Evolutionary conservation across 2,888 invertebrate species (phyloP).

Genomic region (Sisyra nigra): DNA sequence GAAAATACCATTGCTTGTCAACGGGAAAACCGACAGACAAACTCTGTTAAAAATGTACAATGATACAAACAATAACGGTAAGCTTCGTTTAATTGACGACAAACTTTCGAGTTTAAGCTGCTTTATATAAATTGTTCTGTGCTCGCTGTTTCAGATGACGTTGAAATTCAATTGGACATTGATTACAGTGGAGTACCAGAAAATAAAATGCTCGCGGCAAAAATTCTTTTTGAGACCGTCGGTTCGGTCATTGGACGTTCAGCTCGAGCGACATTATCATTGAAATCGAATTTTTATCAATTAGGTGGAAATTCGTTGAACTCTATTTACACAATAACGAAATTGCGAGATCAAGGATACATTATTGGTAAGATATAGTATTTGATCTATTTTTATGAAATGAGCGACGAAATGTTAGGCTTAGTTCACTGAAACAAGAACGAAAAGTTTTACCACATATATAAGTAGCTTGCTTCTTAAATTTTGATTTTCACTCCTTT

Average conservation of each 20-base stretch:
- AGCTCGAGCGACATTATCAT: constrained; percentile 39
- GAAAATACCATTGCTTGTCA: constrained; percentile 62
- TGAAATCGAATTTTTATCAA: constrained; percentile 62
- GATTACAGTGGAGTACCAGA: constrained; percentile 48
- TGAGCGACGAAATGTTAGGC: too few species aligned
- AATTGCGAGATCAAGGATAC: constrained; percentile 59
- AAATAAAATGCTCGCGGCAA: constrained; percentile 41
- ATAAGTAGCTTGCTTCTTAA: too few species aligned
- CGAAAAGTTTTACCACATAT: too few species aligned
- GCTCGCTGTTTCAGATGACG: constrained; percentile 27
- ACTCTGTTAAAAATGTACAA: constrained; percentile 57
- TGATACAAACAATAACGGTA: constrained; percentile 50
- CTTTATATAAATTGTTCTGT: not conserved
- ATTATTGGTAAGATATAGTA: constrained; percentile 41
- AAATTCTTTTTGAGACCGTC: constrained; percentile 56
- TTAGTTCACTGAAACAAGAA: too few species aligned
- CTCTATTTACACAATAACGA: constrained; percentile 66
- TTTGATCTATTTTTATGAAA: constrained; percentile 1
- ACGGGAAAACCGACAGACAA: constrained; percentile 78
- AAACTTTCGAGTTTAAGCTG: not conserved
- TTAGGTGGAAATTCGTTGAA: constrained; percentile 79
- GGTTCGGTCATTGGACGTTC: constrained; percentile 53
- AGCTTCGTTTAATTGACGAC: constrained; percentile 14
- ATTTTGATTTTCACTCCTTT: too few species aligned
- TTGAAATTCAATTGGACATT: constrained; percentile 39